Percentiles rank a stretch among this genome's conserved stretches.
Evolutionary conservation across 2,888 invertebrate species (phyloP).

Genomic region (Limenitis camilla): DNA sequence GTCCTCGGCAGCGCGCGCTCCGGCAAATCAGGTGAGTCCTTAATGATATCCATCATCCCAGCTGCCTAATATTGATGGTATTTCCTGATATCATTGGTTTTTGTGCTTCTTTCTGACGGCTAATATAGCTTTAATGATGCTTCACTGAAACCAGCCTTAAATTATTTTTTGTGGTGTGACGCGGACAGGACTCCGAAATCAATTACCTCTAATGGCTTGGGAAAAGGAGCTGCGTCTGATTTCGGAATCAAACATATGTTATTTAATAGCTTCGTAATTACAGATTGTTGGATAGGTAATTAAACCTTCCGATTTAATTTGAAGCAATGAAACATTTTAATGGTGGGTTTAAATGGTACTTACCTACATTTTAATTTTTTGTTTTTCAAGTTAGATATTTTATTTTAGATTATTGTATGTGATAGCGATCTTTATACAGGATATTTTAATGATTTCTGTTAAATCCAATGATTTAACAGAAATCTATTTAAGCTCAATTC

Average conservation of each 20-base stretch:
- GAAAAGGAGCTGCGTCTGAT: constrained; percentile 50
- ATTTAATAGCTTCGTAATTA: constrained; percentile 28
- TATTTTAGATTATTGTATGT: not conserved
- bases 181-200: constrained; percentile 43
- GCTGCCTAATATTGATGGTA: constrained; percentile 34
- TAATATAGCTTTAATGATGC: constrained; percentile 40
- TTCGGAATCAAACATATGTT: constrained; percentile 37
- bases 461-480: too few relatives aligned
- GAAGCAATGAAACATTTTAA: not conserved
- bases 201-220: constrained; percentile 57
- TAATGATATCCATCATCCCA: constrained; percentile 10
- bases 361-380: not conserved
- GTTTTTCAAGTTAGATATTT: not conserved
- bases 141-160: constrained; percentile 28
- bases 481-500: too few relatives aligned
- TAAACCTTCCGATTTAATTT: constrained; percentile 26
- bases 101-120: constrained; percentile 27
- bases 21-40: constrained; percentile 82
- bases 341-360: not conserved
- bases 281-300: constrained; percentile 44
- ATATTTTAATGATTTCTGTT: too few relatives aligned
- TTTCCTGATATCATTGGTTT: constrained; percentile 28
- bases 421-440: too few relatives aligned
- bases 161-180: constrained; percentile 36
- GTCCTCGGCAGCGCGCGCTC: constrained; percentile 83